Percentiles rank a stretch among this genome's conserved stretches.
Conservation (phyloP, 2,113 vertebrate species). For the Cyprinodon brontotheroides region DNA sequence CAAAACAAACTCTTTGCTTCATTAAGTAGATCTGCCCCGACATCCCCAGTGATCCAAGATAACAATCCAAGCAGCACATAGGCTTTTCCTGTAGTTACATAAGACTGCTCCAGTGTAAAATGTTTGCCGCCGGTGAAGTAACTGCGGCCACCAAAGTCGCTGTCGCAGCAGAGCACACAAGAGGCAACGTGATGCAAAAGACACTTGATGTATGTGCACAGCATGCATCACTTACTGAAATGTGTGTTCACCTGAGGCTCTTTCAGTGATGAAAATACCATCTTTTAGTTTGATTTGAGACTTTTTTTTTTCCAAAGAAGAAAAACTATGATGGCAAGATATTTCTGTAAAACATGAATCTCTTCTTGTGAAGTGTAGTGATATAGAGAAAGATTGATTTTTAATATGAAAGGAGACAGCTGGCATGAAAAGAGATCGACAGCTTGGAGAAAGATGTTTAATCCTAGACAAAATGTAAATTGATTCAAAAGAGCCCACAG, state of each 20-base stretch:
- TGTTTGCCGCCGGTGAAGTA: slow-evolving; percentile 33
- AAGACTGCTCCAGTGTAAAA: slow-evolving; percentile 44
- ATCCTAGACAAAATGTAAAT: slow-evolving; percentile 16
- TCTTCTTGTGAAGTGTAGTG: slow-evolving; percentile 2
- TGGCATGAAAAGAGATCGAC: slow-evolving; percentile 13
- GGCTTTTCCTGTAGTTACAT: slow-evolving; percentile 45
- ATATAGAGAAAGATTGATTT: slow-evolving; percentile 28
- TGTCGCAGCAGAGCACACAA: slow-evolving; percentile 15
- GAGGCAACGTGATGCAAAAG: slow-evolving; percentile 39
- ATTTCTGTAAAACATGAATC: slow-evolving; percentile 1
- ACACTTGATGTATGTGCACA: slow-evolving; percentile 14
- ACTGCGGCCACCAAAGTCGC: neutral
- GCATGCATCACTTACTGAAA: slow-evolving; percentile 5
- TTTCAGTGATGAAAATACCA: slow-evolving; percentile 2
- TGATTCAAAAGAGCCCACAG: neutral
- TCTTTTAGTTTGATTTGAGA: slow-evolving; percentile 17
- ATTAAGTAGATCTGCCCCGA: slow-evolving; percentile 46
- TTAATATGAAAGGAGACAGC: slow-evolving; percentile 7
- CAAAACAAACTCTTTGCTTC: slow-evolving; percentile 16
- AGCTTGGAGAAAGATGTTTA: slow-evolving; percentile 8
- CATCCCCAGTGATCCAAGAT: slow-evolving; percentile 54
- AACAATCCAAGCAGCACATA: slow-evolving; percentile 35
- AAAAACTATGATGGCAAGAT: neutral
- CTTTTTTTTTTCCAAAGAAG: neutral
- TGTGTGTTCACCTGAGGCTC: slow-evolving; percentile 39